A percentile compares a stretch with the other conserved stretches of the same genome.
These are phyloP conservation scores for Sebastes vulpes DNA, from an alignment of 2,797 vertebrate genomes.

Conservation along the genomic window DNA sequence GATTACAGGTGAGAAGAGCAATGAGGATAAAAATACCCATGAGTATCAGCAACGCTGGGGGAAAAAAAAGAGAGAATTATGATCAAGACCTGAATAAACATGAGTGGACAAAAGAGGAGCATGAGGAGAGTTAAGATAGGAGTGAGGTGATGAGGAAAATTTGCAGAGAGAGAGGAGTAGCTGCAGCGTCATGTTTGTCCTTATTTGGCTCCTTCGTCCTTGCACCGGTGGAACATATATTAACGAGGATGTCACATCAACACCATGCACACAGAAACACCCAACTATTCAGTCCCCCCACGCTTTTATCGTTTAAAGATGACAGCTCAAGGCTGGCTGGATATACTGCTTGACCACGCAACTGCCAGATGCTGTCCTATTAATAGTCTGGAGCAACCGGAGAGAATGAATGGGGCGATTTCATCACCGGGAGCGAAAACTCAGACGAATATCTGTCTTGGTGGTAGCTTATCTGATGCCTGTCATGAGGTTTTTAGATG, in stretches of 20 bases:
- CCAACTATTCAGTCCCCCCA: conserved; percentile 48
- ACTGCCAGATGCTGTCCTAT: conserved; percentile 65
- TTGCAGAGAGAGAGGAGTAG: conserved; percentile 25
- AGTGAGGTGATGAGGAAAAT: conserved; percentile 35
- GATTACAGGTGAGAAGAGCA: conserved; percentile 32
- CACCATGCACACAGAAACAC: conserved; percentile 31
- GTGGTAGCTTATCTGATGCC: not conserved
- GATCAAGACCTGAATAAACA: conserved; percentile 56
- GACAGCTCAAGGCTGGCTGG: conserved; percentile 65
- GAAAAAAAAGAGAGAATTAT: not conserved
- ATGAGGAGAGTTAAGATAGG: conserved; percentile 5
- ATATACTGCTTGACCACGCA: conserved; percentile 61
- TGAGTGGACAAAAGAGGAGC: conserved; percentile 28
- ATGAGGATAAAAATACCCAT: conserved; percentile 33
- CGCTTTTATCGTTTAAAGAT: conserved; percentile 57
- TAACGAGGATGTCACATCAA: conserved; percentile 51
- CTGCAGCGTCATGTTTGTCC: conserved; percentile 67
- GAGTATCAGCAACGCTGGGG: not conserved
- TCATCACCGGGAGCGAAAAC: conserved; percentile 23
- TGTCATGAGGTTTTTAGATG: conserved; percentile 27
- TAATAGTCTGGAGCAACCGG: conserved; percentile 47
- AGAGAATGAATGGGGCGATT: conserved; percentile 36
- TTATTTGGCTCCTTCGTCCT: conserved; percentile 65
- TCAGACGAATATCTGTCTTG: conserved; percentile 17
- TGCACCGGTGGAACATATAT: conserved; percentile 54